Conservation (phyloP, 2,888 invertebrate species). For the Artemia sinica region DNA sequence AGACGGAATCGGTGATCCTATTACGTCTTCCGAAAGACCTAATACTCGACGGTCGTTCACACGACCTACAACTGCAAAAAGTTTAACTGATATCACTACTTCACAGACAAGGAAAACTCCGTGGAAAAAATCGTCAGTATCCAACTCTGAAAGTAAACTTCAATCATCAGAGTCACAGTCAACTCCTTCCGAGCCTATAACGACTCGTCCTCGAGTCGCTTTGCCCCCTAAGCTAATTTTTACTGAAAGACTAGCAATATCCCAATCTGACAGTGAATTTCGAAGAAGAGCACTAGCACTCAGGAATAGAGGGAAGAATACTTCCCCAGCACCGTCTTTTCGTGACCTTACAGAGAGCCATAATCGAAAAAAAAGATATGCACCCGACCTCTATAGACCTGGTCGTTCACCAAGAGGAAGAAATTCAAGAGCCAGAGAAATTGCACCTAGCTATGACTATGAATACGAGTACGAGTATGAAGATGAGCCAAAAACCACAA, state of each 20-base stretch:
- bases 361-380: conserved; percentile 9
- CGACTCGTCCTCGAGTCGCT: conserved; percentile 19
- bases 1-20: neutral
- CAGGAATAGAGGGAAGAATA: neutral
- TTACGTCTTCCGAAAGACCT: neutral
- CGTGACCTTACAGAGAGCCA: neutral
- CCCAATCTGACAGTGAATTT: conserved; percentile 6
- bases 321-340: neutral
- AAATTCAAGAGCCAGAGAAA: conserved; percentile 8
- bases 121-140: neutral
- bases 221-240: conserved; percentile 26
- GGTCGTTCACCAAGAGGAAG: conserved; percentile 13
- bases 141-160: conserved; percentile 17
- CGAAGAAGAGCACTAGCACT: neutral
- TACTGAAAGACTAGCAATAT: conserved; percentile 24
- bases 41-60: neutral
- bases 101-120: neutral
- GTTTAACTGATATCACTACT: neutral
- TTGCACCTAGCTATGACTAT: conserved; percentile 11
- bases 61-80: neutral
- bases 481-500: conserved; percentile 15
- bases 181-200: conserved; percentile 23
- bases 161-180: conserved; percentile 29
- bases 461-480: conserved; percentile 21
- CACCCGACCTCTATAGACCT: conserved; percentile 6